A percentile compares a stretch with the other conserved stretches of the same genome.
Evolutionary conservation across 2,888 invertebrate species (phyloP).

Genomic region (Cyrtodaria siliqua): DNA sequence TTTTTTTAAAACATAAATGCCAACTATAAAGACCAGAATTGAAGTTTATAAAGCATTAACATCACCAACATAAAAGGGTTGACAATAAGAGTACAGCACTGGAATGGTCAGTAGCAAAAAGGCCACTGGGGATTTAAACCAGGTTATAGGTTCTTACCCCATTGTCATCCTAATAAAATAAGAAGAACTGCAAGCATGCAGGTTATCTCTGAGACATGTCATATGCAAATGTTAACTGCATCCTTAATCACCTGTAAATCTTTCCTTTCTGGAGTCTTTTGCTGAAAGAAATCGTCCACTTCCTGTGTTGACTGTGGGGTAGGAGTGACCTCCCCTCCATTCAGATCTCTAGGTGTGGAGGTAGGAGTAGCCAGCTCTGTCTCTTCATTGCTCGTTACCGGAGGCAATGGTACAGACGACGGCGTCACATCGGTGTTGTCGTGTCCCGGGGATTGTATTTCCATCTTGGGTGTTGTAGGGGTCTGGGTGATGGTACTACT

Average conservation of each 20-base stretch:
- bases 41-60: too few relatives aligned
- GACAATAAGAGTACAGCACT: too few relatives aligned
- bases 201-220: too few relatives aligned
- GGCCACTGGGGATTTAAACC: too few relatives aligned
- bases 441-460: slow-evolving; percentile 43
- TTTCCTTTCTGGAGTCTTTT: slow-evolving; percentile 27
- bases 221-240: too few relatives aligned
- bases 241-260: slow-evolving; percentile 53
- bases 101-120: too few relatives aligned
- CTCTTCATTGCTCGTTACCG: slow-evolving; percentile 74
- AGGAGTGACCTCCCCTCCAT: slow-evolving; percentile 55
- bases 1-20: too few relatives aligned
- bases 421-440: slow-evolving; percentile 68
- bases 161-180: too few relatives aligned
- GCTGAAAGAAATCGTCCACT: slow-evolving; percentile 56
- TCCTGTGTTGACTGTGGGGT: slow-evolving; percentile 40
- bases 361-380: slow-evolving; percentile 72
- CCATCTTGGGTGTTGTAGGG: slow-evolving; percentile 53
- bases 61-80: too few relatives aligned
- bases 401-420: slow-evolving; percentile 79
- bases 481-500: slow-evolving; percentile 77
- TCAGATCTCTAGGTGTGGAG: slow-evolving; percentile 46
- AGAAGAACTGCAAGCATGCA: too few relatives aligned
- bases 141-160: too few relatives aligned
- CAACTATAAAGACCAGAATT: too few relatives aligned